These are phyloP conservation scores for Cheilosia scutellata DNA, from an alignment of 2,888 invertebrate genomes.

Conservation along the genomic window DNA sequence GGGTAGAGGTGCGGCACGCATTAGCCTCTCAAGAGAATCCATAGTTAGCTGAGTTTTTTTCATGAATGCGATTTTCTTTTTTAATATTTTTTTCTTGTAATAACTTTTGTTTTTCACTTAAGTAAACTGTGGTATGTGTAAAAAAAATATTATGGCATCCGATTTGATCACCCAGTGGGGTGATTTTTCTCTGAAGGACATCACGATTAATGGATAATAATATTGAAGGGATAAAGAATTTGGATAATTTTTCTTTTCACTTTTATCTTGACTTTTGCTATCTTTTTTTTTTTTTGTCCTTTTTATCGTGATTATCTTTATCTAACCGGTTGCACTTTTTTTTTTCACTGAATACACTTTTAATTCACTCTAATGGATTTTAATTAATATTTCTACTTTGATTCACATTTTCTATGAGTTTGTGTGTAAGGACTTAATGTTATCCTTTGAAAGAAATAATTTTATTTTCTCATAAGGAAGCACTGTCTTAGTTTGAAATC, in stretches of 20 bases:
- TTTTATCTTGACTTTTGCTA: not conserved
- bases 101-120: slow-evolving; percentile 42
- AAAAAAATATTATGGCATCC: slow-evolving; percentile 72
- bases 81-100: slow-evolving; percentile 23
- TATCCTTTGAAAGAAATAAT: not conserved
- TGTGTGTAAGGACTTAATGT: not conserved
- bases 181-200: slow-evolving; percentile 54
- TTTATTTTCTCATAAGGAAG: slow-evolving; percentile 2
- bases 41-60: slow-evolving; percentile 83
- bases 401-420: slow-evolving; percentile 37
- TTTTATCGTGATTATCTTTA: slow-evolving; percentile 21
- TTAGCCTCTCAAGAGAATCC: slow-evolving; percentile 93
- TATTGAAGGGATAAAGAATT: not conserved
- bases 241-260: slow-evolving; percentile 5
- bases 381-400: slow-evolving; percentile 50
- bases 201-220: slow-evolving; percentile 36
- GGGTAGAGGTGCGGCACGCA: slow-evolving; percentile 89
- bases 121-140: slow-evolving; percentile 47
- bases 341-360: slow-evolving; percentile 46
- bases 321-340: slow-evolving; percentile 45
- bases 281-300: not conserved
- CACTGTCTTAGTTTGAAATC: slow-evolving; percentile 26
- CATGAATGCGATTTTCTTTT: slow-evolving; percentile 56
- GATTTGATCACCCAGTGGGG: slow-evolving; percentile 74
- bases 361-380: slow-evolving; percentile 58